Evolutionary conservation across 2,888 invertebrate species (phyloP).

Genomic region (Drosophila neonasuta): DNA sequence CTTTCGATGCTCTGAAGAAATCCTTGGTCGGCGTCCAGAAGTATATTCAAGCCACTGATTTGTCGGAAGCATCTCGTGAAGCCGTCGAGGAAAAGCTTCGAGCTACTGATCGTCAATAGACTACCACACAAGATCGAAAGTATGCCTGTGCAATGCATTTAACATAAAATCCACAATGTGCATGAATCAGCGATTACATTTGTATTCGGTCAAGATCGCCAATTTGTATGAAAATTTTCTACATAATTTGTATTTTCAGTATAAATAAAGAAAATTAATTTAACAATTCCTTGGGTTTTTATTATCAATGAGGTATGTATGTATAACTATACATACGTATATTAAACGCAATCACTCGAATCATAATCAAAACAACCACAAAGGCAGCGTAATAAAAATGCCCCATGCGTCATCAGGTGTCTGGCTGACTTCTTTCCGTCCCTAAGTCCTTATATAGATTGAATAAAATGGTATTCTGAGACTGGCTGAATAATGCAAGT

Average conservation of each 20-base stretch:
- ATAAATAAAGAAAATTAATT: slow-evolving; percentile 76
- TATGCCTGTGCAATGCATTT: slow-evolving; percentile 70
- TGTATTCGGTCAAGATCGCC: slow-evolving; percentile 72
- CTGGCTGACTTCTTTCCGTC: neutral
- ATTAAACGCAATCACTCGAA: neutral
- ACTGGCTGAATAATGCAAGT: too few species aligned
- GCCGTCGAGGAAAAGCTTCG: slow-evolving; percentile 96
- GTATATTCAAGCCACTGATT: slow-evolving; percentile 98
- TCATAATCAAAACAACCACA: neutral
- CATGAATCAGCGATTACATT: slow-evolving; percentile 64
- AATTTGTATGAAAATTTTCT: slow-evolving; percentile 77
- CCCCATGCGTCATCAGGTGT: neutral
- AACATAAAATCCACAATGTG: slow-evolving; percentile 54
- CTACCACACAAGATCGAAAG: slow-evolving; percentile 44
- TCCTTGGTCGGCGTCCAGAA: slow-evolving; percentile 98
- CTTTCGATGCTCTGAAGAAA: slow-evolving; percentile 98
- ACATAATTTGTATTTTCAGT: slow-evolving; percentile 79
- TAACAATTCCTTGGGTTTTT: slow-evolving; percentile 19
- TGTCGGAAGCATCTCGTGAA: slow-evolving; percentile 96
- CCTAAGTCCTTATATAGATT: neutral
- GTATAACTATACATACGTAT: neutral
- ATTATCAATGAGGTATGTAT: neutral
- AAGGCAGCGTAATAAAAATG: neutral
- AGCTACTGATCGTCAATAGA: slow-evolving; percentile 95
- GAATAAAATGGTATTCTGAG: too few species aligned